phyloP scores from a whole-genome alignment of 1,140 invertebrate species.

The Drosophila arizonae region DNA sequence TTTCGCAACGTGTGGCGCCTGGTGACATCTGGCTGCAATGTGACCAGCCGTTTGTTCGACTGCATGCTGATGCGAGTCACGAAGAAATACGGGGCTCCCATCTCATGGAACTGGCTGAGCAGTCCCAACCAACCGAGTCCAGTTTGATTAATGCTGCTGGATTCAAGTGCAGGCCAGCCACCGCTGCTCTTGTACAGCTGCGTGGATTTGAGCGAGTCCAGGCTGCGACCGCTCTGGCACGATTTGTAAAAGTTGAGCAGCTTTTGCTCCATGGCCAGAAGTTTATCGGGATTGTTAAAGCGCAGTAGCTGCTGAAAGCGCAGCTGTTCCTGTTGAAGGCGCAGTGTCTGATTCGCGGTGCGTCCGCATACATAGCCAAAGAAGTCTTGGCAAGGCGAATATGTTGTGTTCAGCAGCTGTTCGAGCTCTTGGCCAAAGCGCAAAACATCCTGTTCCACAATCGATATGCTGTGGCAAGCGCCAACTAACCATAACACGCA shows the following conservation, averaged over 20 bases:
- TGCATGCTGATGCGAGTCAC: constrained; percentile 59
- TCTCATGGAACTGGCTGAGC: constrained; percentile 65
- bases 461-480: constrained; percentile 12
- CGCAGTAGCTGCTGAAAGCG: constrained; percentile 65
- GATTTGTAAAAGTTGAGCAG: constrained; percentile 72
- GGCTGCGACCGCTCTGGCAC: constrained; percentile 53
- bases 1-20: constrained; percentile 63
- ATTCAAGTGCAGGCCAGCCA: constrained; percentile 72
- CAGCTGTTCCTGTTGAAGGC: constrained; percentile 48
- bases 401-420: constrained; percentile 53
- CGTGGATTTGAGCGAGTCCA: constrained; percentile 54
- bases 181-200: constrained; percentile 60
- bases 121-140: constrained; percentile 57
- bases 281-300: constrained; percentile 39
- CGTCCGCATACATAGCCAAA: constrained; percentile 71
- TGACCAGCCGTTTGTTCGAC: constrained; percentile 66
- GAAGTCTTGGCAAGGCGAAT: constrained; percentile 68
- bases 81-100: constrained; percentile 69
- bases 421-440: constrained; percentile 68
- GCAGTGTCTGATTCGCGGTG: constrained; percentile 48
- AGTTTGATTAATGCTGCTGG: constrained; percentile 24
- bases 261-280: constrained; percentile 69
- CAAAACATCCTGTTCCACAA: constrained; percentile 59
- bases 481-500: constrained; percentile 12
- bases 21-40: constrained; percentile 57